phyloP scores from a whole-genome alignment of 2,888 invertebrate species.

The Drosophila testacea region DNA sequence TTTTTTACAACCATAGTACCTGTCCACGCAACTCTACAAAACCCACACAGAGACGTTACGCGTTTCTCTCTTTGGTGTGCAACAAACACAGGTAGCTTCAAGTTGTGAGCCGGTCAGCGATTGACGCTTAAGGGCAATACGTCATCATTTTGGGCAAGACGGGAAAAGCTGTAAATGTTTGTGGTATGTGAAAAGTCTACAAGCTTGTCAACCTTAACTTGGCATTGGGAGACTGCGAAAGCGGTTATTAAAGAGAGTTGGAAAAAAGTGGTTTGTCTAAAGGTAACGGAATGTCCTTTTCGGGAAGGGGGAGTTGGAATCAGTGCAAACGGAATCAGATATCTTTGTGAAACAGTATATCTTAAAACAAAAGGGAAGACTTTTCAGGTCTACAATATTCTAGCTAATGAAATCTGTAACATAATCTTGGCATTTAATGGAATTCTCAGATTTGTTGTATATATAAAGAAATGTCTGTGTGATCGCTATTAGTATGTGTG shows the following conservation, averaged over 20 bases:
- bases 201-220: conserved; percentile 32
- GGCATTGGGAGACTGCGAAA: conserved; percentile 37
- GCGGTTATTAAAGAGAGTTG: conserved; percentile 38
- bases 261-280: conserved; percentile 18
- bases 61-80: conserved; percentile 33
- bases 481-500: conserved; percentile 36
- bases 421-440: not conserved
- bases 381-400: not conserved
- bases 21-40: conserved; percentile 56
- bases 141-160: conserved; percentile 62
- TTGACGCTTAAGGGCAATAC: conserved; percentile 50
- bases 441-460: not conserved
- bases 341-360: conserved; percentile 1
- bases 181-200: conserved; percentile 27
- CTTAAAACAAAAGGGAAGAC: not conserved
- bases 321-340: conserved; percentile 8
- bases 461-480: not conserved
- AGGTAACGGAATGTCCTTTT: conserved; percentile 51
- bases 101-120: conserved; percentile 39
- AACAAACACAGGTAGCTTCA: conserved; percentile 36
- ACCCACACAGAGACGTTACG: conserved; percentile 22
- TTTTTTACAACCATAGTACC: conserved; percentile 59
- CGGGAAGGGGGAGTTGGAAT: conserved; percentile 15
- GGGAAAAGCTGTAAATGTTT: not conserved
- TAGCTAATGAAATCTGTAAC: not conserved